phyloP scores from a whole-genome alignment of 2,113 vertebrate species.

The Rhinoptilus africanus region DNA sequence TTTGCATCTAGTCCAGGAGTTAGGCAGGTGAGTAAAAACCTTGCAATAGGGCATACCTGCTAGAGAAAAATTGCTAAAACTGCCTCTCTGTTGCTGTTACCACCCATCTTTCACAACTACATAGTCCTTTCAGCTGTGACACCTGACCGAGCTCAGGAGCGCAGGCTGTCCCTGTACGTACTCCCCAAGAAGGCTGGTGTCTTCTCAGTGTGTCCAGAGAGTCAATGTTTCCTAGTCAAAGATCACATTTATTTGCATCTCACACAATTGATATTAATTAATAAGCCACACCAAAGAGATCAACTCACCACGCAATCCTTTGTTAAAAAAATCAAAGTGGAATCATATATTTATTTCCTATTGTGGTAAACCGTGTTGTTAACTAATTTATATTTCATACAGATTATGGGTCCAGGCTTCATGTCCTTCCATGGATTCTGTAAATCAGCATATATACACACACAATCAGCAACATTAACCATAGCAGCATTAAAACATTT shows the following conservation, averaged over 20 bases:
- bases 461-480: not conserved
- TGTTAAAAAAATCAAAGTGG: not conserved
- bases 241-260: not conserved
- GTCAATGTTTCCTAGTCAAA: not conserved
- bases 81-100: not conserved
- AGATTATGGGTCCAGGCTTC: not conserved
- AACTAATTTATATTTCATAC: accelerated
- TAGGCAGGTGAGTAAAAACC: not conserved
- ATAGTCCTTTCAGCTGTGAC: not conserved
- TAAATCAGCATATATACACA: not conserved
- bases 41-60: not conserved
- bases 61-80: not conserved
- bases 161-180: not conserved
- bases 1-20: not conserved
- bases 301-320: not conserved
- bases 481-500: not conserved
- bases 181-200: not conserved
- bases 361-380: not conserved
- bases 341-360: not conserved
- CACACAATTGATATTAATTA: not conserved
- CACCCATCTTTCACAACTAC: not conserved
- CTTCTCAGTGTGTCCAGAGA: not conserved
- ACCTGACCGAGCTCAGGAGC: accelerated
- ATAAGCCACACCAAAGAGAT: not conserved
- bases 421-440: not conserved